phyloP scores from a whole-genome alignment of 2,113 vertebrate species.

The Apodemus speciosus region DNA sequence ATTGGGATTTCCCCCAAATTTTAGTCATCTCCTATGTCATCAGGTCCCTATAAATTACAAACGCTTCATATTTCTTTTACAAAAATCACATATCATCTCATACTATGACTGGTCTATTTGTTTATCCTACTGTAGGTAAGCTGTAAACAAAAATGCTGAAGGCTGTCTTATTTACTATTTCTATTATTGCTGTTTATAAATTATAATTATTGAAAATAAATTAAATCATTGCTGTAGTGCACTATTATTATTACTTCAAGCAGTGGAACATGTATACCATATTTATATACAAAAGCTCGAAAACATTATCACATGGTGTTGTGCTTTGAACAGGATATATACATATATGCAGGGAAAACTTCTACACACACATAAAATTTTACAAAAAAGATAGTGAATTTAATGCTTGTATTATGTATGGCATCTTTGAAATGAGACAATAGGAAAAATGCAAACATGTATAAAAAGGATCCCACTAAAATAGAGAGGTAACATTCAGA shows the following conservation, averaged over 20 bases:
- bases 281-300: neutral
- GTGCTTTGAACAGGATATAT: neutral
- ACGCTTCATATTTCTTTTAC: conserved; percentile 1
- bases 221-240: neutral
- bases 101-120: neutral
- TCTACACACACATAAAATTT: neutral
- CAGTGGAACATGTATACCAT: no score
- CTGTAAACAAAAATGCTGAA: neutral
- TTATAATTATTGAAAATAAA: neutral
- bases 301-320: neutral
- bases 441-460: neutral
- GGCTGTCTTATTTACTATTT: neutral
- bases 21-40: neutral
- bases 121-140: neutral
- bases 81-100: neutral
- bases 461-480: neutral
- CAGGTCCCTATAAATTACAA: neutral
- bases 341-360: neutral
- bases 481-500: neutral
- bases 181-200: neutral
- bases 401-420: neutral
- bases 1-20: neutral
- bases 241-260: neutral
- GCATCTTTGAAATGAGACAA: neutral
- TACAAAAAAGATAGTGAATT: neutral